Evolutionary conservation across 2,888 invertebrate species (phyloP).

Genomic region (Hofmannophila pseudospretella): DNA sequence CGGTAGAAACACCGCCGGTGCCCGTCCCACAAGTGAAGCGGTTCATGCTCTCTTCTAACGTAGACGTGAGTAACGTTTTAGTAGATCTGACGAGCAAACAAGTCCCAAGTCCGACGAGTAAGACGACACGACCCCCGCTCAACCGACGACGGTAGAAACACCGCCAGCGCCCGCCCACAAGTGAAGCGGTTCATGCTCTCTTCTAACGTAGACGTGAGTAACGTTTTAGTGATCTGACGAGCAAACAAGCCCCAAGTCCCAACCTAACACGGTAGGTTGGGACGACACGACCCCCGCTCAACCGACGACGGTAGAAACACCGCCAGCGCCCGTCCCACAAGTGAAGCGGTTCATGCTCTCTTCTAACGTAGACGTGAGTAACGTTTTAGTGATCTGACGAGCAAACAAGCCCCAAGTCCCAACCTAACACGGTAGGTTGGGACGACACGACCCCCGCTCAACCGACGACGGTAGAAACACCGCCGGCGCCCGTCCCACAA

Average conservation of each 20-base stretch:
- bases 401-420: not conserved
- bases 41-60: conserved; percentile 71
- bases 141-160: conserved; percentile 2
- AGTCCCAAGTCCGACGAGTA: conserved; percentile 76
- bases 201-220: conserved; percentile 67
- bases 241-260: conserved; percentile 54
- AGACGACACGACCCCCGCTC: conserved; percentile 77
- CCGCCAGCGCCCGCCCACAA: conserved; percentile 7
- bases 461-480: conserved; percentile 6
- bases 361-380: conserved; percentile 67
- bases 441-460: conserved; percentile 73
- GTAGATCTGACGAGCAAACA: not conserved
- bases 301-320: conserved; percentile 6
- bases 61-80: conserved; percentile 62
- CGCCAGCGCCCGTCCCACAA: conserved; percentile 6
- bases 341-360: conserved; percentile 65
- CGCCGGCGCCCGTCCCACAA: conserved; percentile 6
- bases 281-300: conserved; percentile 73
- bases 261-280: conserved; percentile 85
- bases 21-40: conserved; percentile 27
- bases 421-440: conserved; percentile 80
- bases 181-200: conserved; percentile 65
- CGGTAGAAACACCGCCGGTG: conserved; percentile 7
- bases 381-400: not conserved
- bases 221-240: not conserved